Conservation (phyloP, 2,888 invertebrate genomes). For the Hypomecis punctinalis region DNA sequence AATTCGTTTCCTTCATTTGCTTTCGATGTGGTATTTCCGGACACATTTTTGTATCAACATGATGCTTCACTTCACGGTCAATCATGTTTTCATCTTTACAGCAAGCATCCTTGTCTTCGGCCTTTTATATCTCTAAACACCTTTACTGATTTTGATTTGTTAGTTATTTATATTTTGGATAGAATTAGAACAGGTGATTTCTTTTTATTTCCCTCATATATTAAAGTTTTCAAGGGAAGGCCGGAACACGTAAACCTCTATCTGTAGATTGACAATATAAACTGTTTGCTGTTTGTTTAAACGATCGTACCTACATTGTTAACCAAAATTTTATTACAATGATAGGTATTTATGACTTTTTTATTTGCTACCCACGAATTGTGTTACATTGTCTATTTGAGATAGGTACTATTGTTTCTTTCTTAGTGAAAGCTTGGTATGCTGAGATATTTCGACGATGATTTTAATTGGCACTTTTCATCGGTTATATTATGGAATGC, state of each 20-base stretch:
- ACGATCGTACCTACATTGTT: conserved; percentile 17
- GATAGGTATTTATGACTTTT: conserved; percentile 17
- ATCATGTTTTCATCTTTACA: conserved; percentile 16
- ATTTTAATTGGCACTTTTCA: no score
- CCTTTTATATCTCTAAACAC: conserved; percentile 28
- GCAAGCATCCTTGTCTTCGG: conserved; percentile 22
- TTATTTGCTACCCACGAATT: conserved; percentile 11
- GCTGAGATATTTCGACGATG: no score
- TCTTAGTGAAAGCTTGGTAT: no score
- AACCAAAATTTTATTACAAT: conserved; percentile 27
- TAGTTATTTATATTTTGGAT: conserved; percentile 18
- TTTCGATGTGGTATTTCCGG: conserved; percentile 22
- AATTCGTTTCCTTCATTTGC: conserved; percentile 29
- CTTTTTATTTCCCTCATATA: conserved; percentile 26
- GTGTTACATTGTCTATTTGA: conserved; percentile 7
- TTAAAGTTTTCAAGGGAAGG: conserved; percentile 67
- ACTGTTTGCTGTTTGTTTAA: conserved; percentile 25
- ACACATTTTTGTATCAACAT: conserved; percentile 6
- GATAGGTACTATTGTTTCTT: no score
- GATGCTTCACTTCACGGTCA: conserved; percentile 20
- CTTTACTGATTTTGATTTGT: conserved; percentile 16
- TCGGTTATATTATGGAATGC: no score
- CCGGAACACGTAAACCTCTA: conserved; percentile 45
- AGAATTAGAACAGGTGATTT: conserved; percentile 31
- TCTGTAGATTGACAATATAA: conserved; percentile 30